Conservation (phyloP, 2,113 vertebrate species). For the Callospermophilus lateralis region DNA sequence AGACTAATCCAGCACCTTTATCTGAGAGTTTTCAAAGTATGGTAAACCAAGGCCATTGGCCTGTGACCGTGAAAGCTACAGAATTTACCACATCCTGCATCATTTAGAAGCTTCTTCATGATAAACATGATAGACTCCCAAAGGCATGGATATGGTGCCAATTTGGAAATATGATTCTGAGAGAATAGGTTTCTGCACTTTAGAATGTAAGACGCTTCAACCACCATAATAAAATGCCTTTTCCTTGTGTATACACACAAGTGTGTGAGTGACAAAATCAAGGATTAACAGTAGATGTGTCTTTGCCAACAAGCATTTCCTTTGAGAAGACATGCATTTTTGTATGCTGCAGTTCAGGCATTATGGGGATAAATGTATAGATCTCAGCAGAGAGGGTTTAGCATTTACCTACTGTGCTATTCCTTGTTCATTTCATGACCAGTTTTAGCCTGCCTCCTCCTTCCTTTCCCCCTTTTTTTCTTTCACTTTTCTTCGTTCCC, state of each 20-base stretch:
- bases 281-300: neutral
- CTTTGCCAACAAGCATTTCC: neutral
- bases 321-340: neutral
- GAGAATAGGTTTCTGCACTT: neutral
- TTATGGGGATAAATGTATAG: neutral
- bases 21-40: neutral
- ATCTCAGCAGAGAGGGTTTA: neutral
- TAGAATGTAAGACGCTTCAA: neutral
- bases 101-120: neutral
- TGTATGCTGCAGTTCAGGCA: neutral
- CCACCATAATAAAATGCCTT: neutral
- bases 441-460: accelerated
- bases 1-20: too few relatives aligned
- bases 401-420: neutral
- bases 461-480: neutral
- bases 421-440: neutral
- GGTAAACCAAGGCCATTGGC: neutral
- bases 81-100: neutral
- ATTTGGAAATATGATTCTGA: neutral
- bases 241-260: neutral
- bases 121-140: neutral
- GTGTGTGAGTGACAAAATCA: neutral
- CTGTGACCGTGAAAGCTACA: neutral
- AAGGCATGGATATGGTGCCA: neutral
- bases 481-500: neutral